Evolutionary conservation across 2,113 vertebrate genomes (phyloP).

Genomic region (Psammodynastes pulverulentus): DNA sequence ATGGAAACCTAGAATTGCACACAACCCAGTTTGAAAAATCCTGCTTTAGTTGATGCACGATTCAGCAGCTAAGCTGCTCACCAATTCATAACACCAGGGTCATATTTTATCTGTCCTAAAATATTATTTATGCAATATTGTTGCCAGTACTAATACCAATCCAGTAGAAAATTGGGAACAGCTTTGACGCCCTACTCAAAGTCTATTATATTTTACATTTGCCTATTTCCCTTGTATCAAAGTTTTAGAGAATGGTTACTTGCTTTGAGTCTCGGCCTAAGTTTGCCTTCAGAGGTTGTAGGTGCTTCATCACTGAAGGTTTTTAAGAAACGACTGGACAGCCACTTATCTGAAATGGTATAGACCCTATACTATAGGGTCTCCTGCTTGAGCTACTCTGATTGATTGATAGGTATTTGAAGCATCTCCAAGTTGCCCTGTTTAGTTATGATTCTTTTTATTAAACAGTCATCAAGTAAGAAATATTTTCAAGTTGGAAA

Average conservation of each 20-base stretch:
- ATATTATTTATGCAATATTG: neutral
- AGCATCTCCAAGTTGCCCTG: neutral
- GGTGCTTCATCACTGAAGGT: neutral
- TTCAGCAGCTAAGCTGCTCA: neutral
- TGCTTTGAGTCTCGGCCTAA: neutral
- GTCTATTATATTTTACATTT: neutral
- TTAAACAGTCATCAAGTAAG: neutral
- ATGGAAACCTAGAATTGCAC: neutral
- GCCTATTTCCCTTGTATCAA: neutral
- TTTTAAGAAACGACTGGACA: neutral
- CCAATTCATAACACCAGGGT: neutral
- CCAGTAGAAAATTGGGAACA: neutral
- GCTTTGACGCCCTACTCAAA: neutral
- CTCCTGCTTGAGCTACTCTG: neutral
- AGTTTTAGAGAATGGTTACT: constrained; percentile 8
- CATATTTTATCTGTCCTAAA: neutral
- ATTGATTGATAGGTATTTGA: neutral
- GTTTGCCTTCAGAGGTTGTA: neutral
- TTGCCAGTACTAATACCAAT: neutral
- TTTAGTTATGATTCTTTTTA: neutral
- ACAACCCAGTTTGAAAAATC: neutral
- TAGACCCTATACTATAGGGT: too few relatives aligned
- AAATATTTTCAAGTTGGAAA: neutral
- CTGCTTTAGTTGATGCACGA: neutral
- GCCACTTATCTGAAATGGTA: neutral